A percentile compares a stretch with the other conserved stretches of the same genome.
Evolutionary conservation across 2,888 invertebrate genomes (phyloP).

Genomic region (Chloroclystis v-ata): DNA sequence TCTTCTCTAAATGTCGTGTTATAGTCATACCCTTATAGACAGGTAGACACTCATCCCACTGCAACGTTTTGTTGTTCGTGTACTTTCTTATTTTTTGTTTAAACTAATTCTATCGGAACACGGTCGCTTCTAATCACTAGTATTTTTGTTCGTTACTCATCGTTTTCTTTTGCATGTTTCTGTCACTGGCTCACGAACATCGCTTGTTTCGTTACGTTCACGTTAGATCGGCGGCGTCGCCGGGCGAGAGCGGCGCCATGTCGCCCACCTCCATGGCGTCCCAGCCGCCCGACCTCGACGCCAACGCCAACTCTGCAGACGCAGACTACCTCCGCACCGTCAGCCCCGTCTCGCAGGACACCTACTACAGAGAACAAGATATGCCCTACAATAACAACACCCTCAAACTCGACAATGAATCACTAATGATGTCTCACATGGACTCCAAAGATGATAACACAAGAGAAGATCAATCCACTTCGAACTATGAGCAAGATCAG

Average conservation of each 20-base stretch:
- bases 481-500: conserved; percentile 60
- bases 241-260: conserved; percentile 67
- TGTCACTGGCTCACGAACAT: conserved; percentile 74
- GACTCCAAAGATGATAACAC: conserved; percentile 65
- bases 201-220: conserved; percentile 67
- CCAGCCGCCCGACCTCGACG: conserved; percentile 48
- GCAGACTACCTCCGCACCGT: conserved; percentile 61
- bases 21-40: conserved; percentile 44
- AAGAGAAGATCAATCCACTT: conserved; percentile 58
- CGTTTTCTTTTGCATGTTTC: conserved; percentile 73
- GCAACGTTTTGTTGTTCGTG: conserved; percentile 42
- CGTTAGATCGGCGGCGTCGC: conserved; percentile 72
- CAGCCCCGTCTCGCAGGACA: conserved; percentile 78
- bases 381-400: conserved; percentile 71
- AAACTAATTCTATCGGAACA: conserved; percentile 38
- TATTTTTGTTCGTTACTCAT: conserved; percentile 47
- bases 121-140: conserved; percentile 53
- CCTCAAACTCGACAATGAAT: conserved; percentile 70
- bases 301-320: conserved; percentile 49
- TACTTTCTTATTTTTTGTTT: conserved; percentile 38
- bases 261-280: conserved; percentile 63
- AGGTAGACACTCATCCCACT: conserved; percentile 41
- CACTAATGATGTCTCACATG: conserved; percentile 65
- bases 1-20: conserved; percentile 41
- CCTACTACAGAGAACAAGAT: conserved; percentile 70